Evolutionary conservation across 2,113 vertebrate species (phyloP), one percentile per base, ranked within the genome.

Genomic region (Cnemophilus loriae): DNA sequence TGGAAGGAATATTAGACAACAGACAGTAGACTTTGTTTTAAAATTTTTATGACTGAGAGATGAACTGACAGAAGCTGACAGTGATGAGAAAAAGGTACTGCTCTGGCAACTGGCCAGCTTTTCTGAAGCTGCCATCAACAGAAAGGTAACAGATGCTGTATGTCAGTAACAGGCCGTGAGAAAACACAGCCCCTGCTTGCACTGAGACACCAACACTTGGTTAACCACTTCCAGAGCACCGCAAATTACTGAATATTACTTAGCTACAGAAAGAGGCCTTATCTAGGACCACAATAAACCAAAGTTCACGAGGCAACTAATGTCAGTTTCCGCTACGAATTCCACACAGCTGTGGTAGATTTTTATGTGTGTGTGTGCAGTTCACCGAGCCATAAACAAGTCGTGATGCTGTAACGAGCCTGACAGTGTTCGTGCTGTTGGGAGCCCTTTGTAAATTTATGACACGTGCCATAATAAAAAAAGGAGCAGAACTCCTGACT

Each of bases 21-120:
- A 96, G 88, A 57, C 47, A 69, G 75, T 9, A 46, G 94, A 79
- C 39, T 96, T 90, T 63, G 89, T 74, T 90, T 96, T 92, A 47
- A 80, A 92, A 86, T 87, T 81, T 86, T 84, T 59, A 80, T 93
- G 59, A 56, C 69, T 27, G 84, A 93, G 74, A 84, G 84, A 84
- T 84, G 85, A 90, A 80, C 74, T 79, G 84, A 92, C 77, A 95
- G 63, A 63, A 87, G 47, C 59, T 93, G 95, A 97, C 90, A 96
- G 84, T 85, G 87, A 96, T 46, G 37, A 95, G 92, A 83, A 87
- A 90, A 95, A 95, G 93, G 61, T 19, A 23, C 68, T 26, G 92
- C 55, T 73, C 69, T 94, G 92, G 77, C 91, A 87, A 56, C 2
- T 15, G 60, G 93, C 87, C 90, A 84, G 47, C 7, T 79, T 73